Conservation (phyloP, 1,140 invertebrate species). For the Cardiocondyla obscurior region DNA sequence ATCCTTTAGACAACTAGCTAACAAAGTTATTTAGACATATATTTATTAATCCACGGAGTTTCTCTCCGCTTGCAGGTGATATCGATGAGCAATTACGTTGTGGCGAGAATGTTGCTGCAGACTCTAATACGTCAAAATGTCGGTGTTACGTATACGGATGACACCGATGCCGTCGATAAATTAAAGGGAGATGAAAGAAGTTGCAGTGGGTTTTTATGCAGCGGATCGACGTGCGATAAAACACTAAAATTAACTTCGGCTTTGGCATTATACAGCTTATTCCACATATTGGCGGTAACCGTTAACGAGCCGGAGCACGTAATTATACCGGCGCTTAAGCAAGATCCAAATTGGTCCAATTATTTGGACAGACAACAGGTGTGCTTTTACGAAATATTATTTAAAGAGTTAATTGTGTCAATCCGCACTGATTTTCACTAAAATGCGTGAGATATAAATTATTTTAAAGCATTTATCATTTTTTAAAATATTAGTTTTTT, state of each 20-base stretch:
- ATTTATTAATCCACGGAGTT: not conserved
- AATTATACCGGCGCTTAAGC: conserved; percentile 87
- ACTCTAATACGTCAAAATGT: conserved; percentile 70
- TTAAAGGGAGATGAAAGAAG: conserved; percentile 42
- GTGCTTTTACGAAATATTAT: not conserved
- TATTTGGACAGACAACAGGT: conserved; percentile 89
- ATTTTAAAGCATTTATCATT: not conserved
- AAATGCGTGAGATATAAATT: too few relatives aligned
- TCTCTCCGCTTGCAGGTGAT: conserved; percentile 83
- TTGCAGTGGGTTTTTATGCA: conserved; percentile 88
- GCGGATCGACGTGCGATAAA: conserved; percentile 79
- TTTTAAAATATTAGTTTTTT: not conserved
- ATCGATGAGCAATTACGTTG: conserved; percentile 86
- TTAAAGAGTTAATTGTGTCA: conserved; percentile 1
- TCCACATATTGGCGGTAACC: conserved; percentile 84
- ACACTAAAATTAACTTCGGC: conserved; percentile 70
- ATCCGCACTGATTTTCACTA: not conserved
- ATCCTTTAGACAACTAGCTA: conserved; percentile 1
- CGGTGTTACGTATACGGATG: conserved; percentile 58
- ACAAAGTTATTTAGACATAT: conserved; percentile 24
- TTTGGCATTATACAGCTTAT: conserved; percentile 77
- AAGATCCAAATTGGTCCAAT: conserved; percentile 86
- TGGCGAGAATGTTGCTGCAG: conserved; percentile 78
- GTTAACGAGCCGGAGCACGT: conserved; percentile 86
- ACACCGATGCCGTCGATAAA: conserved; percentile 12